Conservation (phyloP, 2,113 vertebrate genomes). For the Nerophis lumbriciformis region DNA sequence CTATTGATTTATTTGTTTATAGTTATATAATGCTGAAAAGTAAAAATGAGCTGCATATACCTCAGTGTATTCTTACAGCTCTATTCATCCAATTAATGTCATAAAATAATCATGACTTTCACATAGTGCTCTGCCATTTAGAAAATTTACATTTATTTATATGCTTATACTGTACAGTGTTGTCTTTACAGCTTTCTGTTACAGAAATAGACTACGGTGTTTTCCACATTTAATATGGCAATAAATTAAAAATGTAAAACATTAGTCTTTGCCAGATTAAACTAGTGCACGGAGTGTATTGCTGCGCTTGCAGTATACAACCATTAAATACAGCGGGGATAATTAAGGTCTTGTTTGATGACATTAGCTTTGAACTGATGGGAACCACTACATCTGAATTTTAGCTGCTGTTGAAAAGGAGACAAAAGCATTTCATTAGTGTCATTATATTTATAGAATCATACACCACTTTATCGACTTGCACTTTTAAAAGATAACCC, state of each 20-base stretch:
- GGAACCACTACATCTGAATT: background rate
- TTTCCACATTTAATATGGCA: too few relatives aligned
- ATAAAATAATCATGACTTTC: too few relatives aligned
- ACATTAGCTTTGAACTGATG: background rate
- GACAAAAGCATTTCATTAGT: background rate
- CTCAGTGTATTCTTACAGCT: too few relatives aligned
- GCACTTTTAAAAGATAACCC: background rate
- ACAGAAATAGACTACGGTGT: background rate
- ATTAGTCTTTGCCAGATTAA: background rate
- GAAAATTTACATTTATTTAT: too few relatives aligned
- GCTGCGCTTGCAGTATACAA: background rate
- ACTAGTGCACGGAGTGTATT: background rate
- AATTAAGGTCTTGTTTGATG: background rate
- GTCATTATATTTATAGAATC: background rate
- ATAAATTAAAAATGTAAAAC: background rate
- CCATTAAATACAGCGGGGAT: background rate
- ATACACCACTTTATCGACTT: background rate
- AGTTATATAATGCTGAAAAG: too few relatives aligned
- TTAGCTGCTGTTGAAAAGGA: background rate
- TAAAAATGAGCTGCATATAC: too few relatives aligned
- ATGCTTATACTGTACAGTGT: too few relatives aligned
- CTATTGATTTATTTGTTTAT: too few relatives aligned
- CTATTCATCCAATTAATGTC: too few relatives aligned
- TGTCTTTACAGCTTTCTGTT: too few relatives aligned
- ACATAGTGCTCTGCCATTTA: too few relatives aligned